Percentiles rank a stretch among this genome's conserved stretches.
Conservation (phyloP, 2,888 invertebrate species). For the Callinectes sapidus region DNA sequence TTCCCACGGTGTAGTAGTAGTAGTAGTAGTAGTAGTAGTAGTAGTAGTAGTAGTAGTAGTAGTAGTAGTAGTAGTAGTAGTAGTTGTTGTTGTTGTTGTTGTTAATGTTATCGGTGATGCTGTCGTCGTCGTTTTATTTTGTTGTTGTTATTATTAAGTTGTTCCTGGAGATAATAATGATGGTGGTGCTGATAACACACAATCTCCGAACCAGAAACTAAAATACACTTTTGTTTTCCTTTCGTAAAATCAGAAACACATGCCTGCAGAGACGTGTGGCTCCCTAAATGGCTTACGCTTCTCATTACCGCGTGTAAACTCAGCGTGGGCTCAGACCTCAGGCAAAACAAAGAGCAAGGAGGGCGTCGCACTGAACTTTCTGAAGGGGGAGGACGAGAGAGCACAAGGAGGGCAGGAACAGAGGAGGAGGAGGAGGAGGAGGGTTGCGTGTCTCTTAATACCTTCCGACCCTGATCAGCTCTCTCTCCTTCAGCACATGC, state of each 20-base stretch:
- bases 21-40: too few relatives aligned
- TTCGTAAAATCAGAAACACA: background rate
- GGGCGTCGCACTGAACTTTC: background rate
- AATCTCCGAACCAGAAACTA: background rate
- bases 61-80: background rate
- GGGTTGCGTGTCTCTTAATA: constrained; percentile 23
- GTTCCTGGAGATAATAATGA: background rate
- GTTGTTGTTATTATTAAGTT: too few relatives aligned
- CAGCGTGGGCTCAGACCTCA: background rate
- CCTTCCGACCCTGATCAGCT: constrained; percentile 13
- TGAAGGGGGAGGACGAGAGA: background rate
- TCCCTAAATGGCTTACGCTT: background rate
- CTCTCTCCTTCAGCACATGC: background rate
- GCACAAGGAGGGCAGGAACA: background rate
- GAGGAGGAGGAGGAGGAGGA: background rate
- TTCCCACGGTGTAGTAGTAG: background rate
- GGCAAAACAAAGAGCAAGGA: background rate
- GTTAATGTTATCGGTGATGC: background rate
- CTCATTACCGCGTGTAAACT: background rate
- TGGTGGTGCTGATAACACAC: background rate
- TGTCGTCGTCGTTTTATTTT: background rate
- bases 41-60: too few relatives aligned
- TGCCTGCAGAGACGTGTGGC: background rate
- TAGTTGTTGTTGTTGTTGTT: background rate
- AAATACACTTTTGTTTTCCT: background rate